Evolutionary conservation across 2,113 vertebrate genomes (phyloP), one percentile per base, ranked within the genome.

Genomic region (Pycnonotus jocosus): DNA sequence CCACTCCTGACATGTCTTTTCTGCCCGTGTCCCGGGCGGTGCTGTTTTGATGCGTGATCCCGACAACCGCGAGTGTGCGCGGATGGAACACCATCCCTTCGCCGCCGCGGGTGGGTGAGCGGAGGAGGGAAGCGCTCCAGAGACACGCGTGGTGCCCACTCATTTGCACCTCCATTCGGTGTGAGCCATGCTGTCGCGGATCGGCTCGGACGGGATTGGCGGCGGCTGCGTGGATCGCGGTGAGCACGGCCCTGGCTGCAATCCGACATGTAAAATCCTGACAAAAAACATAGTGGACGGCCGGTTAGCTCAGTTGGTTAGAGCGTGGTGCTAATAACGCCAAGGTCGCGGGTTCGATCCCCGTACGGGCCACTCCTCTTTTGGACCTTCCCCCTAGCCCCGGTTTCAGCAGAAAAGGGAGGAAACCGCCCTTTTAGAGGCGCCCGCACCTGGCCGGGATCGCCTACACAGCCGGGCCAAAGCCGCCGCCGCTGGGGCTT

Each of bases 221-320:
- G 1, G 8, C 1, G 0, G 3, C 1, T 1, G 0, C 0, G 0
- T 0, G 0, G 0, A 2, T 0, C 0, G 0, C 0, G 1, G 5
- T 10, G 11, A 5, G 1, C 1, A 0, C 3, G 1, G 0, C 4
- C 7, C 10, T 2, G 8, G 2, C 3, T 0, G 0, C 0, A 3
- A 0, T 3, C 15, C 2, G 0, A 9, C 0, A 40, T 7, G 1
- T 1, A 1, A 0, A 35, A 4, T 4, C 6, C 15, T 10, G 28
- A 3, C 0, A 0, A 0, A 4, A 8, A 1, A 1, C 4, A 1
- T 14, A 13, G 5, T 6, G 33, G 33, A 11, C 5, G 0, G 96
- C 94, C 92, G 95, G 96, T 97, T 97, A 97, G 96, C 95, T 97
- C 95, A 97, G 97, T 96, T 98, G 97, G 97, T 97, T 97, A 97